Evolutionary conservation across 2,113 vertebrate genomes (phyloP).

Genomic region (Donacobius atricapilla): DNA sequence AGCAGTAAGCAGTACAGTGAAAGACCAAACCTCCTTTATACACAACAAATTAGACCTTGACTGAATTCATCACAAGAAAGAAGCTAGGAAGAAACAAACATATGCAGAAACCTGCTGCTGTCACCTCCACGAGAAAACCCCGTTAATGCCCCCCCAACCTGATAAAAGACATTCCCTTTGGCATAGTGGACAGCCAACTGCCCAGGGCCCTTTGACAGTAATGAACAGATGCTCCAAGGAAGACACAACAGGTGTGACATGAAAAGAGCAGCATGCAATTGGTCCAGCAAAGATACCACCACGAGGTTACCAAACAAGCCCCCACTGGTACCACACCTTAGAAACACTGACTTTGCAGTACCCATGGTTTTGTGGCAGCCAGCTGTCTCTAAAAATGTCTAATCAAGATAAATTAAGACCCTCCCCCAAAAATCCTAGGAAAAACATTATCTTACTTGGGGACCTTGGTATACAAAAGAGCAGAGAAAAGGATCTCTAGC

Average conservation of each 20-base stretch:
- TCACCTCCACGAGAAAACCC: background rate
- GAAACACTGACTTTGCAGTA: background rate
- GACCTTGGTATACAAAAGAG: background rate
- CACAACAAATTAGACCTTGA: background rate
- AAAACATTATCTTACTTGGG: background rate
- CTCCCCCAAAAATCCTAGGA: background rate
- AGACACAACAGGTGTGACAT: background rate
- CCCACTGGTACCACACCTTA: background rate
- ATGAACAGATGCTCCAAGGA: background rate
- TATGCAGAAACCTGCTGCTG: background rate
- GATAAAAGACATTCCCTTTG: background rate
- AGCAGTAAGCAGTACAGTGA: background rate
- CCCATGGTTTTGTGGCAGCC: background rate
- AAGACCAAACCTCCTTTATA: background rate
- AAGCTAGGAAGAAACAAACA: background rate
- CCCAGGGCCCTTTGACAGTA: fast-evolving
- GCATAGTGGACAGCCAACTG: background rate
- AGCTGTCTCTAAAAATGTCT: background rate
- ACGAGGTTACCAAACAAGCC: background rate
- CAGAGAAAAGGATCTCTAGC: background rate
- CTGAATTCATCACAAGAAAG: background rate
- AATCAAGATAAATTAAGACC: background rate
- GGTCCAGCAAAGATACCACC: background rate
- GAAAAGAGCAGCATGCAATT: background rate
- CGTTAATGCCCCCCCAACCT: background rate